Base-by-base conservation (phyloP, 35 echinoderm and acorn worm species). In the Holothuria glaberrima region DNA sequence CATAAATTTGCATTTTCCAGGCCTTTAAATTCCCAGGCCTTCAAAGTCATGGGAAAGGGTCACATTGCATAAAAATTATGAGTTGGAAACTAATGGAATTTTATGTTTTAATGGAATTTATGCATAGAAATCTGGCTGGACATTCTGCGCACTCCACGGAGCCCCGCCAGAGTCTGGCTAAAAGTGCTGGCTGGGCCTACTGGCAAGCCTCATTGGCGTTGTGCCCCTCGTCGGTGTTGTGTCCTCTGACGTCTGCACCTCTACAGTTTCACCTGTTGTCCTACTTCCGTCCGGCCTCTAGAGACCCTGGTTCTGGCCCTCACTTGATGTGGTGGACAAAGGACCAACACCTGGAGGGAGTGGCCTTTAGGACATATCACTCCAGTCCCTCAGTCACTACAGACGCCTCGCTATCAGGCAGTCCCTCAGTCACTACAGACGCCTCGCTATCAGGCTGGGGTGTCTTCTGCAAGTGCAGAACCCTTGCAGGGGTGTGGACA, bases 401-500 rank as follows among this genome's bases (percentile, higher is more conserved):
- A 28, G 63, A 88, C 46, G 62, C 86, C 14, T 71, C 62, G 6
- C 61, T 44, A 12, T 38, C 9, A 25, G 86, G 86, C 58, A n/a
- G 24, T 7, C 7, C 28, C n/a, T n/a, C n/a, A n/a, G 6, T 75
- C 28, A 75, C 71, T 33, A 75, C 71, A 28, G 63, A 88, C 46
- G 62, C 86, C 14, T 71, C 62, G 6, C 61, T 44, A 12, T 38
- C 9, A 25, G 86, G 86, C 58, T 88, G 61, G 61, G 61, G 86
- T 34, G 58, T 19, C 17, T 32, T 27, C 60, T 33, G 22, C 83
- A 33, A 67, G 9, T 9, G 25, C 22, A 62, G 50, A 7, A 62
- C n/a, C 22, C 13, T 67, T 26, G 21, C 56, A 61, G 86, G 86
- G 10, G 25, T 22, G 12, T 88, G 17, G 86, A 14, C 61, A 21